Percentiles rank a stretch among this genome's conserved stretches.
Conservation (phyloP, 1,140 invertebrate genomes). For the Proales similis region DNA sequence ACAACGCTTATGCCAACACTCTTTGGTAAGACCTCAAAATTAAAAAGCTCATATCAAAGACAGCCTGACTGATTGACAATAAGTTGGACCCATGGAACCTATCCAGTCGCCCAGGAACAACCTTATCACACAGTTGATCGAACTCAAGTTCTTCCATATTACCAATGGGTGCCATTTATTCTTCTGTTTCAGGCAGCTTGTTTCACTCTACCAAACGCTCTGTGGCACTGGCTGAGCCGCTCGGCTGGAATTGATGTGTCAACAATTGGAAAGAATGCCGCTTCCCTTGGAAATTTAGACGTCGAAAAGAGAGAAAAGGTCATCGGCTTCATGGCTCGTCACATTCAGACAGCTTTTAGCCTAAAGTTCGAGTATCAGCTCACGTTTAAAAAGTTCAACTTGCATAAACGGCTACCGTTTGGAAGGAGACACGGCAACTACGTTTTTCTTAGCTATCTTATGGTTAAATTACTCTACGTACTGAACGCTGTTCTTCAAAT, state of each 20-base stretch:
- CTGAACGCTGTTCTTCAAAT: conserved; percentile 43
- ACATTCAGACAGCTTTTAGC: conserved; percentile 41
- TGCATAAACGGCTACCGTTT: conserved; percentile 18
- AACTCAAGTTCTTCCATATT: conserved; percentile 48
- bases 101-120: conserved; percentile 27
- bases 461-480: conserved; percentile 44
- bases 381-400: conserved; percentile 35
- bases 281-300: conserved; percentile 39
- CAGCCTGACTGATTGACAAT: background rate
- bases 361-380: conserved; percentile 33
- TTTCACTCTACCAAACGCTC: conserved; percentile 49
- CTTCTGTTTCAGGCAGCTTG: conserved; percentile 50
- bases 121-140: conserved; percentile 35
- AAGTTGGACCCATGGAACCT: conserved; percentile 34
- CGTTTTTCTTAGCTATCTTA: conserved; percentile 46
- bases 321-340: conserved; percentile 49
- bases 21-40: conserved; percentile 84
- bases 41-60: conserved; percentile 40
- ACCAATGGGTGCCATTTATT: conserved; percentile 56
- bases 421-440: conserved; percentile 55
- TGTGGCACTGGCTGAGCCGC: conserved; percentile 45
- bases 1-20: conserved; percentile 63
- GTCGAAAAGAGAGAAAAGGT: conserved; percentile 46
- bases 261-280: conserved; percentile 40
- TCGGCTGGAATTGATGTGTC: conserved; percentile 38